Percentiles rank a stretch among this genome's conserved stretches.
phyloP scores from a whole-genome alignment of 2,113 vertebrate species.

The Galemys pyrenaicus region DNA sequence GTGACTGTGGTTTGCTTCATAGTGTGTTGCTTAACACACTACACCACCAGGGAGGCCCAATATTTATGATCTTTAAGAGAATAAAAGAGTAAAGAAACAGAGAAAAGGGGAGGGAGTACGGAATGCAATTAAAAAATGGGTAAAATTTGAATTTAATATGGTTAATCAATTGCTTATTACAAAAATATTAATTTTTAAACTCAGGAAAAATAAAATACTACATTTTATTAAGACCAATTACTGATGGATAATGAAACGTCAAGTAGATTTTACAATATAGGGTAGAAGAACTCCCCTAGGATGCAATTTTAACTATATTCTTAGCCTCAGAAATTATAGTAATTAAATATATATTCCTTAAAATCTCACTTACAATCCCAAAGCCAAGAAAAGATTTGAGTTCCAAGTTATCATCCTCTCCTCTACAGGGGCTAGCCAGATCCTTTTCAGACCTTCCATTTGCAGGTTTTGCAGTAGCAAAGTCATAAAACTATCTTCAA shows the following conservation, averaged over 20 bases:
- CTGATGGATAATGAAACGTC: neutral
- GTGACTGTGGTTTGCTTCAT: too few relatives aligned
- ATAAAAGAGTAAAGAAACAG: too few relatives aligned
- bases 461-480: neutral
- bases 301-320: fast-evolving
- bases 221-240: neutral
- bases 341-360: neutral
- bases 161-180: neutral
- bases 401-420: neutral
- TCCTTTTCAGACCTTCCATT: neutral
- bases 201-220: neutral
- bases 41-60: too few relatives aligned
- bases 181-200: neutral
- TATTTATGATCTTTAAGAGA: neutral
- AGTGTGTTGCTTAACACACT: too few relatives aligned
- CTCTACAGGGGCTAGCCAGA: fast-evolving
- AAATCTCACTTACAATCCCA: neutral
- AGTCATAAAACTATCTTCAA: too few relatives aligned
- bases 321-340: neutral
- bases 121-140: neutral
- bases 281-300: fast-evolving
- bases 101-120: neutral
- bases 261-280: neutral
- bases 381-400: fast-evolving
- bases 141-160: neutral